Conservation (phyloP, 1,140 invertebrate genomes). For the Rhizoglyphus robini region DNA sequence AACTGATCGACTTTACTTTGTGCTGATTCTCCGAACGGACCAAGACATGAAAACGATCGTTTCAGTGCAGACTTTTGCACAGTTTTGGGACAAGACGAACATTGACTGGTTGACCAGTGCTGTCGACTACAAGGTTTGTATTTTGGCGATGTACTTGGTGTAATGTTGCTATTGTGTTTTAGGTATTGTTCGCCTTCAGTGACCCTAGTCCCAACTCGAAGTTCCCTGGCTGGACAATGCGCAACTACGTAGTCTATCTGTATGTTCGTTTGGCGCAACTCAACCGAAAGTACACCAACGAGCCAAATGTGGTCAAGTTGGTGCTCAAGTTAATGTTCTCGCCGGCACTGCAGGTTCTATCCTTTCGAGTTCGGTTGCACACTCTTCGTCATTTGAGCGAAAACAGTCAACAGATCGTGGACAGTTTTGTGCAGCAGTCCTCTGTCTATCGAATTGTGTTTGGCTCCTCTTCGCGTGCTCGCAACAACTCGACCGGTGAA, state of each 20-base stretch:
- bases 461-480: background rate
- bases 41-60: background rate
- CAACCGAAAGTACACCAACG: background rate
- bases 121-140: too few relatives aligned
- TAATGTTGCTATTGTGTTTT: too few relatives aligned
- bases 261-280: constrained; percentile 28
- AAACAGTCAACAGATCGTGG: background rate
- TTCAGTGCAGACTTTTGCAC: background rate
- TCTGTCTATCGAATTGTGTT: background rate
- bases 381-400: too few relatives aligned
- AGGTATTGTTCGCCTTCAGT: constrained; percentile 48
- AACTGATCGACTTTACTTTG: constrained; percentile 23
- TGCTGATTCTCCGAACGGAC: background rate
- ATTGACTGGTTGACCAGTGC: background rate
- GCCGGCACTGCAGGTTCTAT: background rate
- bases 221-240: constrained; percentile 68
- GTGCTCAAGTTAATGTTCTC: background rate
- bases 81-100: background rate
- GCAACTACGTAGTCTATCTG: constrained; percentile 62
- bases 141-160: too few relatives aligned
- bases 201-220: constrained; percentile 58
- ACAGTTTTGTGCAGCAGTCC: background rate
- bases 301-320: background rate
- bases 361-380: too few relatives aligned
- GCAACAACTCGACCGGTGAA: constrained; percentile 19